Conservation (phyloP, 2,113 vertebrate genomes). For the Solea senegalensis region DNA sequence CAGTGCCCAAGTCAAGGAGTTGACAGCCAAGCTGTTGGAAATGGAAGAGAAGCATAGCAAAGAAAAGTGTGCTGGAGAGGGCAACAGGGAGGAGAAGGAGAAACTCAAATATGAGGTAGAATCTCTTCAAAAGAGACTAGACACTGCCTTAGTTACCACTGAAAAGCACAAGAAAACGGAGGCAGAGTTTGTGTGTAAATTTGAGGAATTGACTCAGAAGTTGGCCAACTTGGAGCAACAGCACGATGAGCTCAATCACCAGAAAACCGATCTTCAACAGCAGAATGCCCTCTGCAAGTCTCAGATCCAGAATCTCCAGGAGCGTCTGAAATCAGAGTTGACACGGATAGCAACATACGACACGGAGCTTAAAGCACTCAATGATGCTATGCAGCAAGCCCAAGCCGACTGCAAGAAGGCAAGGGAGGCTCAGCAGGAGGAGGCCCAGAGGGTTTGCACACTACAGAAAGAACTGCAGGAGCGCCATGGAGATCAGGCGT, state of each 20-base stretch:
- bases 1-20: constrained; percentile 74
- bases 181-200: constrained; percentile 61
- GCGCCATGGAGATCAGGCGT: constrained; percentile 50
- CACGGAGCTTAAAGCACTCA: constrained; percentile 79
- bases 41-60: constrained; percentile 70
- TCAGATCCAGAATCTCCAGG: constrained; percentile 76
- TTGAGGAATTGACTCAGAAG: constrained; percentile 76
- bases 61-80: constrained; percentile 71
- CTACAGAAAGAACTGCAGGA: constrained; percentile 83
- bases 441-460: constrained; percentile 67
- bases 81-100: constrained; percentile 78
- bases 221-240: constrained; percentile 78
- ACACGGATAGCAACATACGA: constrained; percentile 80
- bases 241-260: constrained; percentile 55
- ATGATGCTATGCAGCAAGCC: constrained; percentile 73
- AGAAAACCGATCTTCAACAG: constrained; percentile 74
- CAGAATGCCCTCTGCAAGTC: constrained; percentile 67
- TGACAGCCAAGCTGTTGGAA: constrained; percentile 79
- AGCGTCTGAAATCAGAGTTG: constrained; percentile 75
- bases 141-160: constrained; percentile 71
- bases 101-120: constrained; percentile 75
- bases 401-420: constrained; percentile 79
- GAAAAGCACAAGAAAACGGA: constrained; percentile 81
- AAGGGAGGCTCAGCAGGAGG: constrained; percentile 62
- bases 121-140: constrained; percentile 81